phyloP scores from a whole-genome alignment of 1,140 invertebrate genomes.

The Leptopilina boulardi region DNA sequence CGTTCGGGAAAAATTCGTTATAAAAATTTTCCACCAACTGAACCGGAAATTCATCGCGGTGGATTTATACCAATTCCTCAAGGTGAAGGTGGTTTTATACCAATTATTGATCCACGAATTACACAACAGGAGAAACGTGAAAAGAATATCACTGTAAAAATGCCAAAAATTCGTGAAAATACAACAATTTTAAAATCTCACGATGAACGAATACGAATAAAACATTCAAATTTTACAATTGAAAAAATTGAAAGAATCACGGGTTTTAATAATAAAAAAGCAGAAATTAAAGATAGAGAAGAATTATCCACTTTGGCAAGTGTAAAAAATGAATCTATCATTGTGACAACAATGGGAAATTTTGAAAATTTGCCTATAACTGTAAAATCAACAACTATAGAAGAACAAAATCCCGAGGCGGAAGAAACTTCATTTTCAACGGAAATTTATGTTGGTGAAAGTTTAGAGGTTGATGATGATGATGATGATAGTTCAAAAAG shows the following conservation, averaged over 20 bases:
- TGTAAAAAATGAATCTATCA: slow-evolving; percentile 40
- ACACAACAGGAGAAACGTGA: slow-evolving; percentile 37
- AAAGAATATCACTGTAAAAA: slow-evolving; percentile 26
- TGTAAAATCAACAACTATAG: background rate
- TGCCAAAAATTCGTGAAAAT: slow-evolving; percentile 36
- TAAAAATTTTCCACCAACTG: slow-evolving; percentile 73
- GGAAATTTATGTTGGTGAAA: slow-evolving; percentile 55
- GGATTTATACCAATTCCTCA: slow-evolving; percentile 85
- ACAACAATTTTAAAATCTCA: slow-evolving; percentile 35
- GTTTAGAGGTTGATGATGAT: slow-evolving; percentile 51
- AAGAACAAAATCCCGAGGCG: slow-evolving; percentile 52
- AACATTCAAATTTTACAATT: slow-evolving; percentile 59
- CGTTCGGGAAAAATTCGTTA: slow-evolving; percentile 65
- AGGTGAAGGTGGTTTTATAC: slow-evolving; percentile 82
- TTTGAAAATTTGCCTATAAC: slow-evolving; percentile 13
- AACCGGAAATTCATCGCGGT: slow-evolving; percentile 82
- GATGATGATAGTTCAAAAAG: slow-evolving; percentile 45
- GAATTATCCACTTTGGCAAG: slow-evolving; percentile 44
- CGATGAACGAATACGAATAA: slow-evolving; percentile 53
- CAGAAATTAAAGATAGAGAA: slow-evolving; percentile 44
- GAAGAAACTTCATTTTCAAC: slow-evolving; percentile 60
- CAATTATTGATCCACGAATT: slow-evolving; percentile 78
- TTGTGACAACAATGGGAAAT: slow-evolving; percentile 49
- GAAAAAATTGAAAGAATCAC: slow-evolving; percentile 61
- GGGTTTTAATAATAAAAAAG: slow-evolving; percentile 45